These are phyloP conservation scores for Dexiosoma caninum DNA, from an alignment of 2,888 invertebrate genomes.

Conservation along the genomic window DNA sequence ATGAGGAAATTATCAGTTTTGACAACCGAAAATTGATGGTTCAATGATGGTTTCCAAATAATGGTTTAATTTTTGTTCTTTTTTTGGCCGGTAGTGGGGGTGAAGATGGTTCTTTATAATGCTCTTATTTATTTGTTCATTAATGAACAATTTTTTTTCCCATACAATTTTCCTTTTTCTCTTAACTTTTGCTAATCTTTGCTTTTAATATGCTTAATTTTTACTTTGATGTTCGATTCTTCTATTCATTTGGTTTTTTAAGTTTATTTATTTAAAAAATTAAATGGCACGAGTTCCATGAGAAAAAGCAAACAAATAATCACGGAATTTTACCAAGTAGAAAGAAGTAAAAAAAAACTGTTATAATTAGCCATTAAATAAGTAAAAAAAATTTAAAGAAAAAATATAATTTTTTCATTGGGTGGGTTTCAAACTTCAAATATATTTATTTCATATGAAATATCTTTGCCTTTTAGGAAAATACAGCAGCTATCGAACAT, in stretches of 20 bases:
- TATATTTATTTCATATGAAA: not conserved
- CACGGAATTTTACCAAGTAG: constrained; percentile 18
- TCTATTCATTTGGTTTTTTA: constrained; percentile 11
- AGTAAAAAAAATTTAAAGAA: constrained; percentile 5
- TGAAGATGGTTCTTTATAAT: not conserved
- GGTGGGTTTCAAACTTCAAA: too few species aligned
- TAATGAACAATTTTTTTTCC: not conserved
- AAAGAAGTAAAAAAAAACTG: constrained; percentile 25
- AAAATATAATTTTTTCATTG: not conserved
- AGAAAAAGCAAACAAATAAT: constrained; percentile 4
- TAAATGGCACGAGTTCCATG: constrained; percentile 32
- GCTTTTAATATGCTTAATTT: constrained; percentile 58
- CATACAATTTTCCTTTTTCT: not conserved
- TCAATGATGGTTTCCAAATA: too few species aligned
- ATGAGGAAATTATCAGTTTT: too few species aligned
- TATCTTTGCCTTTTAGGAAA: not conserved
- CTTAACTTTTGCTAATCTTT: constrained; percentile 56
- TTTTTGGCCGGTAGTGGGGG: too few species aligned
- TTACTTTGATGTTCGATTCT: constrained; percentile 59
- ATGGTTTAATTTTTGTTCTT: too few species aligned
- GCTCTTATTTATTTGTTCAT: not conserved
- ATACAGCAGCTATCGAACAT: not conserved
- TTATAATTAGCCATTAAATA: constrained; percentile 51
- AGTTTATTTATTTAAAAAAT: constrained; percentile 59
- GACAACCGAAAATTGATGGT: too few species aligned